These are phyloP conservation scores for Aporophyla lueneburgensis DNA, from an alignment of 2,888 invertebrate genomes.

Conservation along the genomic window DNA sequence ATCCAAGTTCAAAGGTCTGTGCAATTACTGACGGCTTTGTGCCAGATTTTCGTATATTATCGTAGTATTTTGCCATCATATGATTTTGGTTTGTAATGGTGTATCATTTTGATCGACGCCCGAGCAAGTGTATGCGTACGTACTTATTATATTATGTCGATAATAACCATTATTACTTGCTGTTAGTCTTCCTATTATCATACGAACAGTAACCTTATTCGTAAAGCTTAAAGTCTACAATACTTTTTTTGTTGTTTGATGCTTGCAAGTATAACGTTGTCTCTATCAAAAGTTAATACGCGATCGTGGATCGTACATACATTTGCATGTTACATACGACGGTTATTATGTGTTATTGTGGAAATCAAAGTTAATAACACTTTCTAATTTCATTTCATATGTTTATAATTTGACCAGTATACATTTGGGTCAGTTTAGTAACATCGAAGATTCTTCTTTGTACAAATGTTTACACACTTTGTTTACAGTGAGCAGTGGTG, in stretches of 20 bases:
- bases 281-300: conserved; percentile 73
- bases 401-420: conserved; percentile 63
- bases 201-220: conserved; percentile 37
- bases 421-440: conserved; percentile 29
- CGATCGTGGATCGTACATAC: conserved; percentile 76
- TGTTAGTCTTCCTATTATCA: fast-evolving
- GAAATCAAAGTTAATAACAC: conserved; percentile 76
- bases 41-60: conserved; percentile 72
- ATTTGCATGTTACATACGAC: conserved; percentile 81
- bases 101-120: conserved; percentile 79
- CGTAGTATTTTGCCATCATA: conserved; percentile 74
- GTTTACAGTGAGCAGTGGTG: background rate
- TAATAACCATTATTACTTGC: conserved; percentile 40
- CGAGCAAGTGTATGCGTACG: conserved; percentile 79
- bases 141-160: conserved; percentile 77
- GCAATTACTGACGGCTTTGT: conserved; percentile 73
- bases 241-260: conserved; percentile 36
- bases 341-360: conserved; percentile 78
- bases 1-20: conserved; percentile 79
- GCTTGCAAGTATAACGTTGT: conserved; percentile 61
- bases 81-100: conserved; percentile 80
- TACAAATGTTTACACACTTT: conserved; percentile 27
- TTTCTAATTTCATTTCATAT: conserved; percentile 76
- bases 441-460: conserved; percentile 11
- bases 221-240: conserved; percentile 57